These are phyloP conservation scores for Columbina picui DNA, from an alignment of 2,113 vertebrate species.

Conservation along the genomic window DNA sequence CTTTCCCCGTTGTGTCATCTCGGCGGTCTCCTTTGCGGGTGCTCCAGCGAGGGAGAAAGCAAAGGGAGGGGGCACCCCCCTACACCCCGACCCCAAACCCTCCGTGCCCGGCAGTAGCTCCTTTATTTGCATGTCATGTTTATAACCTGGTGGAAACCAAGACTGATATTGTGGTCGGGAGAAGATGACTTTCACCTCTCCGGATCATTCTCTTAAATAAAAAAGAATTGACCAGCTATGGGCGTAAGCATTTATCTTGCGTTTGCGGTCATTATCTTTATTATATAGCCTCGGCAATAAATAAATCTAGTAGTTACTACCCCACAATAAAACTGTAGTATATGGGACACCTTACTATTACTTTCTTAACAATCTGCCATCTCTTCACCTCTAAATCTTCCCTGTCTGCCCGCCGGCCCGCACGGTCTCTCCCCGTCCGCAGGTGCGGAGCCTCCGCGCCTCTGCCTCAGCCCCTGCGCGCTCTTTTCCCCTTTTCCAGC, in stretches of 20 bases:
- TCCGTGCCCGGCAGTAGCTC: not conserved
- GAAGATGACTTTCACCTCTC: slow-evolving; percentile 70
- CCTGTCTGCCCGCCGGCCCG: slow-evolving; percentile 11
- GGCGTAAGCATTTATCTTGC: slow-evolving; percentile 74
- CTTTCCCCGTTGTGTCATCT: not conserved
- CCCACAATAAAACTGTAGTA: slow-evolving; percentile 74
- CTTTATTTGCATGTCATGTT: slow-evolving; percentile 77
- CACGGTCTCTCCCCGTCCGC: slow-evolving; percentile 36
- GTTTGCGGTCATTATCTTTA: slow-evolving; percentile 79
- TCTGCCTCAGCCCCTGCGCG: not conserved
- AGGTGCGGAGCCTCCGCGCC: slow-evolving; percentile 62
- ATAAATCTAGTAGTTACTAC: slow-evolving; percentile 73
- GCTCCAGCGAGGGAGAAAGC: not conserved
- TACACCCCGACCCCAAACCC: slow-evolving; percentile 3
- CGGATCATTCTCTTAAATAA: slow-evolving; percentile 72
- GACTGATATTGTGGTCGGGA: slow-evolving; percentile 66
- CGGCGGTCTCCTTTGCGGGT: slow-evolving; percentile 37
- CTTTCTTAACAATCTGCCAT: slow-evolving; percentile 73
- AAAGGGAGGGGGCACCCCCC: not conserved
- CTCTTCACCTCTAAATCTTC: slow-evolving; percentile 71
- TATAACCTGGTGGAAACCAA: slow-evolving; percentile 72
- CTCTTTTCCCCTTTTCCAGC: slow-evolving; percentile 33
- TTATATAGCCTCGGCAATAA: slow-evolving; percentile 73
- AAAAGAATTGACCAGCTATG: slow-evolving; percentile 74
- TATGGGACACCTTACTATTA: slow-evolving; percentile 76